Evolutionary conservation across 2,113 vertebrate genomes (phyloP).

Genomic region (Eira barbara): DNA sequence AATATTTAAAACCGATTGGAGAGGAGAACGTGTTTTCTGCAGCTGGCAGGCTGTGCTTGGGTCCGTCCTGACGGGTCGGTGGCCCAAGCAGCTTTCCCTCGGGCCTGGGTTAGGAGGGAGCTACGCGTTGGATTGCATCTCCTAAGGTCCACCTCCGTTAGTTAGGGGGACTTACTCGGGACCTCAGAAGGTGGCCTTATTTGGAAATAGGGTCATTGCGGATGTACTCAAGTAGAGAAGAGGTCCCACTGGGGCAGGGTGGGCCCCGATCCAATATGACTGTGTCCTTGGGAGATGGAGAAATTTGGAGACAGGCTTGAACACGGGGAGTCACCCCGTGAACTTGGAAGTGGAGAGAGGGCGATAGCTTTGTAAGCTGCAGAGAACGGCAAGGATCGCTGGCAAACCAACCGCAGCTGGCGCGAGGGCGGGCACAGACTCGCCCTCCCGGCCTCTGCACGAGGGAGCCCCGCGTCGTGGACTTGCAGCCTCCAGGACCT

Average conservation of each 20-base stretch:
- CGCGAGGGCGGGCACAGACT: background rate
- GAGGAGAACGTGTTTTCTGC: too few relatives aligned
- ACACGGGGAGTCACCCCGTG: rapidly evolving
- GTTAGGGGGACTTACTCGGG: background rate
- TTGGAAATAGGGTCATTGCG: background rate
- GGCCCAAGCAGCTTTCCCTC: background rate
- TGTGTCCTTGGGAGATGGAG: background rate
- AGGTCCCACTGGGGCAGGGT: background rate
- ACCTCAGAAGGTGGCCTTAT: background rate
- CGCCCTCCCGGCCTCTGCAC: rapidly evolving
- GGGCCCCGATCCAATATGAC: background rate
- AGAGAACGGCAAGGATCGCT: rapidly evolving
- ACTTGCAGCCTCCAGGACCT: background rate
- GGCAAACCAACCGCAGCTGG: too few relatives aligned
- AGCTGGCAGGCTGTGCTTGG: background rate
- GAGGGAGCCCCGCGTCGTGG: background rate
- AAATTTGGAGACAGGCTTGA: too few relatives aligned
- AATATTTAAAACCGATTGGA: background rate
- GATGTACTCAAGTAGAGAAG: background rate
- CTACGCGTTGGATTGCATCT: background rate
- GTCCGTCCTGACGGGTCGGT: background rate
- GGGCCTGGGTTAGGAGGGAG: background rate
- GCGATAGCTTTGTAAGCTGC: background rate
- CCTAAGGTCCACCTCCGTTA: background rate
- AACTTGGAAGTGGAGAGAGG: background rate